phyloP scores from a whole-genome alignment of 2,888 invertebrate genomes.

The Dasypogon diadema region DNA sequence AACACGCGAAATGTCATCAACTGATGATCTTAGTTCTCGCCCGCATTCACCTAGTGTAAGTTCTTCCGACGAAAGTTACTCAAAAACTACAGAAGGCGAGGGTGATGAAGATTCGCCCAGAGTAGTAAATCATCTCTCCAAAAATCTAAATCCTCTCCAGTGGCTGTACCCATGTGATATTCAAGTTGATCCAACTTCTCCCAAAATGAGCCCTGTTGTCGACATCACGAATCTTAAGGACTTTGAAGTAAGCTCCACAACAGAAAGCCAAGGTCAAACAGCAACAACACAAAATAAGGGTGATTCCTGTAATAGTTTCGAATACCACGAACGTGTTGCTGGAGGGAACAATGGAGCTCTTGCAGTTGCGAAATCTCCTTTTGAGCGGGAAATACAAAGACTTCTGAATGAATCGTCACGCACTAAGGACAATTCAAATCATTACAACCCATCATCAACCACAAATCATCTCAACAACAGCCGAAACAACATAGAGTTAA shows the following conservation, averaged over 20 bases:
- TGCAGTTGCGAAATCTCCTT: slow-evolving; percentile 74
- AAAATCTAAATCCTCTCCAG: slow-evolving; percentile 70
- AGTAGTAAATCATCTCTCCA: slow-evolving; percentile 61
- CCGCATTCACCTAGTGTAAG: slow-evolving; percentile 86
- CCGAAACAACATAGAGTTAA: slow-evolving; percentile 64
- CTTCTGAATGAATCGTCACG: slow-evolving; percentile 75
- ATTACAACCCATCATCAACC: slow-evolving; percentile 45
- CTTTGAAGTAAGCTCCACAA: slow-evolving; percentile 68
- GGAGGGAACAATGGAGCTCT: slow-evolving; percentile 57
- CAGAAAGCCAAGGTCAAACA: slow-evolving; percentile 71
- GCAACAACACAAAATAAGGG: slow-evolving; percentile 74
- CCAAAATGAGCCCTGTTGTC: slow-evolving; percentile 60
- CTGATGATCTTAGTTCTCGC: slow-evolving; percentile 84
- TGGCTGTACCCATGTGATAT: slow-evolving; percentile 76
- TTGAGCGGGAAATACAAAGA: slow-evolving; percentile 84
- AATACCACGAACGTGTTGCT: slow-evolving; percentile 71
- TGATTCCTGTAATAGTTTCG: slow-evolving; percentile 76
- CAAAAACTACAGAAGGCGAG: slow-evolving; percentile 82
- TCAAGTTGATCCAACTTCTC: slow-evolving; percentile 70
- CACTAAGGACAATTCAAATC: slow-evolving; percentile 58
- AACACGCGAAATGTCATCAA: slow-evolving; percentile 74
- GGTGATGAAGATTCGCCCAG: slow-evolving; percentile 67
- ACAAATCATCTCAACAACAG: slow-evolving; percentile 59
- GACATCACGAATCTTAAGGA: slow-evolving; percentile 67
- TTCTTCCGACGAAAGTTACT: slow-evolving; percentile 87